Evolutionary conservation across 2,888 invertebrate genomes (phyloP), one percentile per base, ranked within the genome.

Genomic region (Gastrophysa polygoni): DNA sequence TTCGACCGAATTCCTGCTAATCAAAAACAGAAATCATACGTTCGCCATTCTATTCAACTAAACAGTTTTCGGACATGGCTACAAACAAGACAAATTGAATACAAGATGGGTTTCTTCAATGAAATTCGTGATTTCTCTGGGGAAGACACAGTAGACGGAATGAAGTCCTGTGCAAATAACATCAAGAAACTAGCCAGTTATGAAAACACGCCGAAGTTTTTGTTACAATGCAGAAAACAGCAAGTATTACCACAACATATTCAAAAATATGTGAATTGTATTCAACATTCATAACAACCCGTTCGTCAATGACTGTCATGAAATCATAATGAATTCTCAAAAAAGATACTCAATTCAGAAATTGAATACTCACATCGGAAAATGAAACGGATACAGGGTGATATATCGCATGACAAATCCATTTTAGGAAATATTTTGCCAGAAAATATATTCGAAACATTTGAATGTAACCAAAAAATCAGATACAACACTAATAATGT

Each of bases 221-320:
- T 55, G 11, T 44, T 43, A 46, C 43, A 55, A 44, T 55, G 55
- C 46, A 46, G 46, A 44, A 46, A 43, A 48, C 48, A 48, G n/a
- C n/a, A n/a, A n/a, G n/a, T n/a, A n/a, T n/a, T n/a, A n/a, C n/a
- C n/a, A n/a, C n/a, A n/a, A n/a, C n/a, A n/a, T n/a, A n/a, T n/a
- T n/a, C n/a, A n/a, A n/a, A n/a, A n/a, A n/a, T n/a, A n/a, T n/a
- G n/a, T n/a, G n/a, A n/a, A n/a, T n/a, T n/a, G n/a, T n/a, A n/a
- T n/a, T n/a, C n/a, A n/a, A n/a, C n/a, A n/a, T n/a, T n/a, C n/a
- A n/a, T n/a, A n/a, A n/a, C n/a, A n/a, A n/a, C n/a, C n/a, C n/a
- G n/a, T n/a, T n/a, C n/a, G n/a, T n/a, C n/a, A n/a, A n/a, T n/a
- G n/a, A n/a, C n/a, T n/a, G n/a, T n/a, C n/a, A n/a, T n/a, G n/a